phyloP scores from a whole-genome alignment of 2,113 vertebrate species.

The Mesocricetus auratus region DNA sequence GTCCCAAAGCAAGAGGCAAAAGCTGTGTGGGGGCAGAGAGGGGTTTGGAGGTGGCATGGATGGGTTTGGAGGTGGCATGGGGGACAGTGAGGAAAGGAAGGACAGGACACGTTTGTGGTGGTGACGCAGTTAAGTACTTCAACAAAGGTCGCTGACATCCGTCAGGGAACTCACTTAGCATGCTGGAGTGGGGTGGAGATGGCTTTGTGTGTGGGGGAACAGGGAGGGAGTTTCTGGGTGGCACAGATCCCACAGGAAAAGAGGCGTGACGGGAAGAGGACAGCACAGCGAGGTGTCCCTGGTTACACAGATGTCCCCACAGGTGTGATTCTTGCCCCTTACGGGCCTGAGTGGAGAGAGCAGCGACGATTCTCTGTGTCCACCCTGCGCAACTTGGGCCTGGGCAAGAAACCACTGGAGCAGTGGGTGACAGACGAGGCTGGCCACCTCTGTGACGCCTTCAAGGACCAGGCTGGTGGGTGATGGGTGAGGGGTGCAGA shows the following conservation, averaged over 20 bases:
- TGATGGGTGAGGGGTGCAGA: not conserved
- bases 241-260: not conserved
- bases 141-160: not conserved
- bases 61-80: fast-evolving
- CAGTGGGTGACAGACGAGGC: not conserved
- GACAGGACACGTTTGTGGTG: no score
- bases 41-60: not conserved
- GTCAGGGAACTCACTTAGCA: fast-evolving
- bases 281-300: not conserved
- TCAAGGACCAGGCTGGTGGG: slow-evolving; percentile 80
- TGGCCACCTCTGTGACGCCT: slow-evolving; percentile 60
- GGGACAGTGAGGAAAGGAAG: no score
- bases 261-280: no score
- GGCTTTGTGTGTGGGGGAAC: not conserved
- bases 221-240: no score
- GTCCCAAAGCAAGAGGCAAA: slow-evolving; percentile 72
- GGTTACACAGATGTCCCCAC: not conserved
- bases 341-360: no score
- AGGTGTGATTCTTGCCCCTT: slow-evolving; percentile 87
- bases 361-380: slow-evolving; percentile 68
- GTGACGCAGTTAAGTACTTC: not conserved
- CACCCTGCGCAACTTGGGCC: slow-evolving; percentile 89
- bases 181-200: not conserved
- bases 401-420: slow-evolving; percentile 64
- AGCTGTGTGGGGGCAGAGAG: fast-evolving